Base-by-base conservation (phyloP, 1,140 invertebrate species). In the Frieseomelitta varia region DNA sequence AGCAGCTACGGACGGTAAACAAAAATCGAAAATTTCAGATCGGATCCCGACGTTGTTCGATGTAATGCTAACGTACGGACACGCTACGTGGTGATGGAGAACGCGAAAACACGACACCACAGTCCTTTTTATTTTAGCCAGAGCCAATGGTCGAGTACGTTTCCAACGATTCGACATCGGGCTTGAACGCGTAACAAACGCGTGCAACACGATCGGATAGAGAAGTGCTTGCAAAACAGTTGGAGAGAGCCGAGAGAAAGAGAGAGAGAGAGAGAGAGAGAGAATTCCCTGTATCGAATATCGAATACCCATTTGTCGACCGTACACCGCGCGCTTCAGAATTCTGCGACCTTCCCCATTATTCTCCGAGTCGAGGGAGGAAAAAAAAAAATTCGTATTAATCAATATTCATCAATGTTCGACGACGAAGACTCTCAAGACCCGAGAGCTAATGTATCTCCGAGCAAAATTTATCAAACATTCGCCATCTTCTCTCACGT, bases 221-320 rank as follows among this genome's bases (percentile, higher is more conserved):
- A 85, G 68, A 79, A 88, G 87, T 87, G 84, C 80, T 88, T 73
- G 84, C 71, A 87, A 91, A 91, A 86, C 86, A 88, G 85, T 88
- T 88, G 87, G 74, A 68, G 75, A 86, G 55, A 65, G 84, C 51
- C 73, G 30, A 1, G 30, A 1, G n/a, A n/a, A n/a, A n/a, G n/a
- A n/a, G n/a, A n/a, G n/a, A n/a, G 53, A 55, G 67, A 74, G 61
- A 67, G 58, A 65, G 34, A 39, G 34, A 39, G 51, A 55, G 67
- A 74, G 61, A 67, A 27, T 27, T 68, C 47, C 61, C 72, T 76
- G 72, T 55, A 67, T 82, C 80, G 80, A 82, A 82, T 82, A 76
- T 82, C 72, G 72, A 82, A 82, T 76, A 30, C 67, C 51, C 80
- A 82, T 73, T 82, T 81, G 78, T 81, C 69, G 69, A 73, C n/a